phyloP scores from a whole-genome alignment of 2,113 vertebrate species.

The Spheniscus mendiculus region DNA sequence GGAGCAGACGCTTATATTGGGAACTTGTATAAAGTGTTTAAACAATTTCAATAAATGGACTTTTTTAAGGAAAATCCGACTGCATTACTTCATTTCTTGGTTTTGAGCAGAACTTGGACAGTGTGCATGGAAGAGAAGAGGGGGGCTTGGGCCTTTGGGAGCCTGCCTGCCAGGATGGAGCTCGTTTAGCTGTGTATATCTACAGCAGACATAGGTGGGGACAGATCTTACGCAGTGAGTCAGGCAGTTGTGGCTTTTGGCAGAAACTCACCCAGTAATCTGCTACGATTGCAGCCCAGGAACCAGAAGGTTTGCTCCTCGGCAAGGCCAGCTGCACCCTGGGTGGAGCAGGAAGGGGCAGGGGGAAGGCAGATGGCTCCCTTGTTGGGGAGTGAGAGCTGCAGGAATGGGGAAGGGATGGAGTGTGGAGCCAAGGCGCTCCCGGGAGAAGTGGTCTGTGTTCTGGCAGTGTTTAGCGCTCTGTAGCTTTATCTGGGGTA shows the following conservation, averaged over 20 bases:
- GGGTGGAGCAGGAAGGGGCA: conserved; percentile 54
- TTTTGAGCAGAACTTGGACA: neutral
- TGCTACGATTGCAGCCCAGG: neutral
- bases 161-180: neutral
- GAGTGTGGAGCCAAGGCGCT: neutral
- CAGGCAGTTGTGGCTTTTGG: conserved; percentile 56
- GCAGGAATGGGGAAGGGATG: conserved; percentile 45
- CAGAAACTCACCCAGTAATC: conserved; percentile 44
- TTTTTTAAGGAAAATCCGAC: conserved; percentile 62
- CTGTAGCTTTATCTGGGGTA: neutral
- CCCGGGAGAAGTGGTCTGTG: neutral
- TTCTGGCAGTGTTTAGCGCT: neutral
- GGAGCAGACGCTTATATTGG: conserved; percentile 55
- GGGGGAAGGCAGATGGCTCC: neutral
- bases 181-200: conserved; percentile 25
- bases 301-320: conserved; percentile 42
- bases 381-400: neutral
- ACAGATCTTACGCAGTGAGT: conserved; percentile 49
- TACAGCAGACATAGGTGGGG: conserved; percentile 43
- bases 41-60: conserved; percentile 78
- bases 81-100: neutral
- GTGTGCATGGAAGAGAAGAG: neutral
- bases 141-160: neutral
- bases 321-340: neutral
- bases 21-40: conserved; percentile 76